Evolutionary conservation across 2,888 invertebrate species (phyloP).

Genomic region (Coenonympha glycerion): DNA sequence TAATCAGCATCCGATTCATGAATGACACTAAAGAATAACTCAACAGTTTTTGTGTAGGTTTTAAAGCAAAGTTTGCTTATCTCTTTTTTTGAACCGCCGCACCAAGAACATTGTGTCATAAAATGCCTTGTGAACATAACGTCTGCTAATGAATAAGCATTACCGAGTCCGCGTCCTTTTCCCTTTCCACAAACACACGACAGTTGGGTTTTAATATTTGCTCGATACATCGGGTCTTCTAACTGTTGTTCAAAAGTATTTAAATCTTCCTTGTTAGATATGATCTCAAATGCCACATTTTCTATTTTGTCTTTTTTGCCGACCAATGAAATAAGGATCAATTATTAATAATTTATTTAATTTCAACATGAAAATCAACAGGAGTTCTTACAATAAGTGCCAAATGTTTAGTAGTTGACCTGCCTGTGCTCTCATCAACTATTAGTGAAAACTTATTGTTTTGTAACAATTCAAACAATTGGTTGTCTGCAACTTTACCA

Average conservation of each 20-base stretch:
- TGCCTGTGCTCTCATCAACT: constrained; percentile 27
- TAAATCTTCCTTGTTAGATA: not conserved
- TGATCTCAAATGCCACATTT: not conserved
- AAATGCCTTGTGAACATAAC: not conserved
- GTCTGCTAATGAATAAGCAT: not conserved
- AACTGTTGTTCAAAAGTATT: not conserved
- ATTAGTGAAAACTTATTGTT: constrained; percentile 22
- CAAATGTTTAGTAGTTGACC: constrained; percentile 25
- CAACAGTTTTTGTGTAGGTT: too few relatives aligned
- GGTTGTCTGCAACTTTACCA: constrained; percentile 19
- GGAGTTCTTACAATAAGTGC: constrained; percentile 25
- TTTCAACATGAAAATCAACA: constrained; percentile 21
- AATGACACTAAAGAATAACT: too few relatives aligned
- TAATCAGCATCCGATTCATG: too few relatives aligned
- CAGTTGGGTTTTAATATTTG: not conserved
- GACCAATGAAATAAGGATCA: too few relatives aligned
- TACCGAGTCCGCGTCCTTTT: not conserved
- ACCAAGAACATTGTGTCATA: too few relatives aligned
- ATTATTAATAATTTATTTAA: too few relatives aligned
- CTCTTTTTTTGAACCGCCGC: too few relatives aligned
- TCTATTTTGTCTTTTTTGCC: not conserved
- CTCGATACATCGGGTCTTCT: not conserved
- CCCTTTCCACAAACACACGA: not conserved
- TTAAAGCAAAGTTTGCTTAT: too few relatives aligned
- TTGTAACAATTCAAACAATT: constrained; percentile 22